Evolutionary conservation across 2,113 vertebrate genomes (phyloP), one percentile per base, ranked within the genome.

Genomic region (Perccottus glenii): DNA sequence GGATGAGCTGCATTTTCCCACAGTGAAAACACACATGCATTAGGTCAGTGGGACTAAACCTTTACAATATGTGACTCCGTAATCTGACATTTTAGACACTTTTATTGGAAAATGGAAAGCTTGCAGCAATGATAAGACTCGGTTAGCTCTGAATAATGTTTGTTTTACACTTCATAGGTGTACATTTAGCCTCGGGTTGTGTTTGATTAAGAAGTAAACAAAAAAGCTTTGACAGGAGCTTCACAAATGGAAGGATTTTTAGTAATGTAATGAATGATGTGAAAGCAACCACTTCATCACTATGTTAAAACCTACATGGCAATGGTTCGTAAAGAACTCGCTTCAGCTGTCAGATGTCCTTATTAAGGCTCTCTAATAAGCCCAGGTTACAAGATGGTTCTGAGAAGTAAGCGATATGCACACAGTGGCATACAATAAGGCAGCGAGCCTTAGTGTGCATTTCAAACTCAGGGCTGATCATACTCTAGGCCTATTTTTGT

Each of bases 401-500:
- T 81, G 69, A 83, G 89, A 91, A 89, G 86, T 85, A 88, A 89
- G 53, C 5, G 86, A 86, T 88, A 90, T 64, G 75, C 60, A 7
- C 73, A 57, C 48, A 58, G 65, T 36, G 55, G 64, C 46, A 76
- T 87, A 88, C 88, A 90, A 82, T 90, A 78, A 82, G 55, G 81
- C 71, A 73, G 43, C 4, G 35, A 62, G 78, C 60, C 67, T 80
- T 51, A 46, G 82, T 83, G 86, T 89, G 77, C 78, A 86, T 91
- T 91, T 92, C 88, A 91, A 56, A 86, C 85, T 89, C 77, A 49
- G 64, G 87, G 82, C 81, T 64, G 75, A 84, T 77, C 82, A 85
- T 77, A 85, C 76, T 63, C 80, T 75, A 58, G 82, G 76, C 73
- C 91, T 94, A 92, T 92, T 92, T 94, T 89, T 91, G 90, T 83